A percentile compares a stretch with the other conserved stretches of the same genome.
Conservation (phyloP, 2,797 vertebrate genomes). For the Ctenopoma multispine region DNA sequence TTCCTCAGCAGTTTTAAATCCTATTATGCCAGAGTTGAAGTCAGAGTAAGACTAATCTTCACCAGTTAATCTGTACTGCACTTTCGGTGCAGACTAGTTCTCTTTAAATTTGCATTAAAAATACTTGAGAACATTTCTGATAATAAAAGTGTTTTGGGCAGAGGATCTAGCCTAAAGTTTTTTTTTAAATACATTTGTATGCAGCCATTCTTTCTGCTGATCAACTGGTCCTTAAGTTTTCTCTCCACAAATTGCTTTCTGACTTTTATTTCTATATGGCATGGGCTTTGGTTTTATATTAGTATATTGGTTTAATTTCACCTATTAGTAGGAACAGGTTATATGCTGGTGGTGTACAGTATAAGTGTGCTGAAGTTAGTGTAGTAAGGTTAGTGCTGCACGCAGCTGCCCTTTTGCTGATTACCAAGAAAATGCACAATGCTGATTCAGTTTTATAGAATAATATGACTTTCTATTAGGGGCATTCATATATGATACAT, state of each 20-base stretch:
- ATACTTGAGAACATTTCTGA: too few relatives aligned
- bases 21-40: not conserved
- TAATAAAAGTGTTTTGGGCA: too few relatives aligned
- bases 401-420: not conserved
- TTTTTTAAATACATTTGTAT: not conserved
- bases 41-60: not conserved
- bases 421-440: not conserved
- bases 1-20: not conserved
- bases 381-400: constrained; percentile 10
- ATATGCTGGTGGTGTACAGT: not conserved
- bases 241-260: not conserved
- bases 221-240: not conserved
- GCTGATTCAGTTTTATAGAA: not conserved
- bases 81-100: too few relatives aligned
- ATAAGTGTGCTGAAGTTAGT: not conserved
- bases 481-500: constrained; percentile 1
- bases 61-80: not conserved
- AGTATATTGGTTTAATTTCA: not conserved
- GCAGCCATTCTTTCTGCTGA: not conserved
- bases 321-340: not conserved
- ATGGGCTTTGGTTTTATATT: not conserved
- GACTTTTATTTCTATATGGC: not conserved
- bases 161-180: not conserved
- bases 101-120: too few relatives aligned
- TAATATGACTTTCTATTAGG: not conserved